Evolutionary conservation across 2,797 vertebrate species (phyloP).

Genomic region (Esox lucius): DNA sequence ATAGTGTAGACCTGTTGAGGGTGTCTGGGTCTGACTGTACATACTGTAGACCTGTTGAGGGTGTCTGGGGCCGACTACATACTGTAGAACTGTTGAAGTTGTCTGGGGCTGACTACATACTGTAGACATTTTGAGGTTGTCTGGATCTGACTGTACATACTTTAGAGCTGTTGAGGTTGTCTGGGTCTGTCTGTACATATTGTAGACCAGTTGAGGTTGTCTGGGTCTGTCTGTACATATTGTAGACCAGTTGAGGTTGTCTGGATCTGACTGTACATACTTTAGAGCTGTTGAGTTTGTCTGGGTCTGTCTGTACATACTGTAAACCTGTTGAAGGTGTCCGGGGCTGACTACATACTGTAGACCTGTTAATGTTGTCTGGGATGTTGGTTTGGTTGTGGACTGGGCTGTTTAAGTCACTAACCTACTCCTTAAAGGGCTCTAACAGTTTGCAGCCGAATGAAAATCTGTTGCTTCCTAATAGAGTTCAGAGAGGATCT

Average conservation of each 20-base stretch:
- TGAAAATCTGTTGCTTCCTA: not conserved
- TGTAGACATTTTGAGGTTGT: too few relatives aligned
- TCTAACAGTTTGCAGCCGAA: not conserved
- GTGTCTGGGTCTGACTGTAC: not conserved
- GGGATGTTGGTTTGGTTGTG: not conserved
- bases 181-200: not conserved
- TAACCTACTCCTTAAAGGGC: not conserved
- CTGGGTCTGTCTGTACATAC: not conserved
- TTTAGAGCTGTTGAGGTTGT: too few relatives aligned
- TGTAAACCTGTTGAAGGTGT: not conserved
- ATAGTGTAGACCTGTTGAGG: not conserved
- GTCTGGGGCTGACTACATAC: too few relatives aligned
- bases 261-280: not conserved
- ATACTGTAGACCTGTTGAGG: too few relatives aligned
- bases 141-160: too few relatives aligned
- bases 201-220: not conserved
- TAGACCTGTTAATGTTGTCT: not conserved
- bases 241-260: not conserved
- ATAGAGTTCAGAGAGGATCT: not conserved
- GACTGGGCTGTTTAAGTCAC: not conserved
- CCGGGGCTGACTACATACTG: not conserved
- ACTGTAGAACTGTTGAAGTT: too few relatives aligned
- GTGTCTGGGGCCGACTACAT: too few relatives aligned
- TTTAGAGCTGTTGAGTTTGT: not conserved
- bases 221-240: not conserved